Conservation (phyloP, 2,888 invertebrate species). For the Phanerotoma sp. region DNA sequence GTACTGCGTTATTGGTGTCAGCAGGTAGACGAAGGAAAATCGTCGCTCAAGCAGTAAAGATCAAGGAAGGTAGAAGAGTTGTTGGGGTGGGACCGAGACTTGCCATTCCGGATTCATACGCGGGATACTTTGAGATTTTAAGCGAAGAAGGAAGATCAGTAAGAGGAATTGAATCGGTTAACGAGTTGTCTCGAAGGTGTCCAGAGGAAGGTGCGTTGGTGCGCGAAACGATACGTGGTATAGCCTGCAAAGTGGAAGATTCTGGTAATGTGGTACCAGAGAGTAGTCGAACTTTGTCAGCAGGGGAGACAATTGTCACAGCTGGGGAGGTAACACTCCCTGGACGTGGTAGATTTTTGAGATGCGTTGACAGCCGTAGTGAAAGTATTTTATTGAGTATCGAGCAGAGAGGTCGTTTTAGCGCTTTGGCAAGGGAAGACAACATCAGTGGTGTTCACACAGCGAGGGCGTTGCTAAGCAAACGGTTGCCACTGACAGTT, state of each 20-base stretch:
- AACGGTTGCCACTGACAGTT: slow-evolving; percentile 89
- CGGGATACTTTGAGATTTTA: slow-evolving; percentile 90
- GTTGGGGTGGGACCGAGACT: slow-evolving; percentile 80
- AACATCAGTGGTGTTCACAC: slow-evolving; percentile 95
- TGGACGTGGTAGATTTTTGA: slow-evolving; percentile 75
- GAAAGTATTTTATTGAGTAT: slow-evolving; percentile 80
- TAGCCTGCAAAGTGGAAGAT: slow-evolving; percentile 57
- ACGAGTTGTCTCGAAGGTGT: slow-evolving; percentile 76
- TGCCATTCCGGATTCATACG: slow-evolving; percentile 86
- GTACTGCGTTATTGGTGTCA: slow-evolving; percentile 82
- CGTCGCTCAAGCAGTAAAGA: slow-evolving; percentile 85
- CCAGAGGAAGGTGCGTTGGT: slow-evolving; percentile 77
- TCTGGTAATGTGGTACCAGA: slow-evolving; percentile 66
- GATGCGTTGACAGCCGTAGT: slow-evolving; percentile 83
- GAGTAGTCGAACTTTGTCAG: slow-evolving; percentile 73
- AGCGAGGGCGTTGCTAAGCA: slow-evolving; percentile 82
- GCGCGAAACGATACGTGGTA: slow-evolving; percentile 74
- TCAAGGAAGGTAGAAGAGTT: slow-evolving; percentile 83
- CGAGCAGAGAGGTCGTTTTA: slow-evolving; percentile 89
- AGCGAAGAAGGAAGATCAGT: slow-evolving; percentile 93
- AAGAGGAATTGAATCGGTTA: slow-evolving; percentile 84
- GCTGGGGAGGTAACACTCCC: slow-evolving; percentile 70
- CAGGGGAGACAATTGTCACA: slow-evolving; percentile 81
- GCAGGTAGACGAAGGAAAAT: slow-evolving; percentile 84
- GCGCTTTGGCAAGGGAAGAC: slow-evolving; percentile 88